Base-by-base conservation (phyloP, 2,797 vertebrate genomes). In the Hozukius guyotensis region DNA sequence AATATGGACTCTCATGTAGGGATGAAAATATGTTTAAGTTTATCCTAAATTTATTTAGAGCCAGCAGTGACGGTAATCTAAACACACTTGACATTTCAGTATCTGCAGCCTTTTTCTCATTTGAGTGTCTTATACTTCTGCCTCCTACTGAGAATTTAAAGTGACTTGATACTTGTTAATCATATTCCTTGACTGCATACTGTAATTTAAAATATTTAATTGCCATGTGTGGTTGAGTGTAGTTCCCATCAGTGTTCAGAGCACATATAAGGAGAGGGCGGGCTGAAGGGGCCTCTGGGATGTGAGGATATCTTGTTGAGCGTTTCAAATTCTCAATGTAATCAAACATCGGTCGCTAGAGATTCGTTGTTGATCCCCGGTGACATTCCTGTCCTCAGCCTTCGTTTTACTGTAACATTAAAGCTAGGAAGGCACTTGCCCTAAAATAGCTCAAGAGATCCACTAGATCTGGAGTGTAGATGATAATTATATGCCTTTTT, bases 261-360 rank as follows among this genome's bases (percentile, higher is more conserved):
- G 72, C 69, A 78, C 72, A 77, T 71, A 16, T 53, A 55, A 31
- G 18, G 2, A 72, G 74, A 81, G 59, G 22, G 0, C 12, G 5
- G 38, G 64, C 11, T n/a, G 57, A 25, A 60, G 20, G n/a, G 49
- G 52, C 69, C 32, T 69, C 24, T 57, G 61, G 60, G 64, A 83
- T 61, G 14, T 53, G 56, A 66, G 25, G 53, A 78, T 7, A 78
- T 57, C 62, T 78, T 18, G 18, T 77, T 63, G 62, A 86, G 72
- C 46, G 11, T 38, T 18, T 63, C 71, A 77, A 52, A 81, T 80
- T 82, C 27, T 63, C 59, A 74, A 79, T 87, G 74, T 55, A 72
- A 81, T 80, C 75, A 83, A 61, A 77, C 60, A 63, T 74, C 67
- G 53, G 36, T 57, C 42, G 75, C 4, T n/a, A 18, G 38, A 12